Evolutionary conservation across 37 sponge, comb jelly and placozoan genomes (phyloP).

Genomic region (Lycopodina hypogea): DNA sequence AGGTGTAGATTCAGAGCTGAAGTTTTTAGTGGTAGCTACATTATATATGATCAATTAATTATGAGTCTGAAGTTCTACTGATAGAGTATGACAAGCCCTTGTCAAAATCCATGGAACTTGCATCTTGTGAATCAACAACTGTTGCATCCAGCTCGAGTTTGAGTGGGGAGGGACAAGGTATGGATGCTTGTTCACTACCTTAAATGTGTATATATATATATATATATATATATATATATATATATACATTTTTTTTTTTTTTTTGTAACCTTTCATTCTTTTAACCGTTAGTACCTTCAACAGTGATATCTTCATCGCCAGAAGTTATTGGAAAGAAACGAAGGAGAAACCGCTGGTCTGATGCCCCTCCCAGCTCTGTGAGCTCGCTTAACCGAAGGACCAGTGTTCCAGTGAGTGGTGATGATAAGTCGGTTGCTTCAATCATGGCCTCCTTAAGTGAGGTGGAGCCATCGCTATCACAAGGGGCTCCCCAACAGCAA

Average conservation of each 20-base stretch:
- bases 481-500: not conserved
- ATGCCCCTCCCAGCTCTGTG: constrained; percentile 10
- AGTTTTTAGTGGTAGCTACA: not conserved
- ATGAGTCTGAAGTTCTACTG: constrained; percentile 53
- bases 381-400: not conserved
- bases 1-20: not conserved
- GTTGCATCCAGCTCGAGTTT: not conserved
- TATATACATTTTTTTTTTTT: too few relatives aligned
- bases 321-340: constrained; percentile 16
- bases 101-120: not conserved
- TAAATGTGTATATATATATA: too few relatives aligned
- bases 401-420: not conserved
- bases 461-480: not conserved
- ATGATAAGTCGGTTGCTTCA: constrained; percentile 18
- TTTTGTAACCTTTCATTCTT: too few relatives aligned
- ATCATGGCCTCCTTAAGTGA: constrained; percentile 56
- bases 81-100: not conserved
- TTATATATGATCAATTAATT: constrained; percentile 17
- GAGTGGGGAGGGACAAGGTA: constrained; percentile 2
- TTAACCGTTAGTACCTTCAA: not conserved
- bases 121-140: not conserved
- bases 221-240: too few relatives aligned
- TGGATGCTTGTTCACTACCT: not conserved
- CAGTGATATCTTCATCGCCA: not conserved
- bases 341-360: constrained; percentile 40